Evolutionary conservation across 2,113 vertebrate genomes (phyloP).

Genomic region (Xyrauchen texanus): DNA sequence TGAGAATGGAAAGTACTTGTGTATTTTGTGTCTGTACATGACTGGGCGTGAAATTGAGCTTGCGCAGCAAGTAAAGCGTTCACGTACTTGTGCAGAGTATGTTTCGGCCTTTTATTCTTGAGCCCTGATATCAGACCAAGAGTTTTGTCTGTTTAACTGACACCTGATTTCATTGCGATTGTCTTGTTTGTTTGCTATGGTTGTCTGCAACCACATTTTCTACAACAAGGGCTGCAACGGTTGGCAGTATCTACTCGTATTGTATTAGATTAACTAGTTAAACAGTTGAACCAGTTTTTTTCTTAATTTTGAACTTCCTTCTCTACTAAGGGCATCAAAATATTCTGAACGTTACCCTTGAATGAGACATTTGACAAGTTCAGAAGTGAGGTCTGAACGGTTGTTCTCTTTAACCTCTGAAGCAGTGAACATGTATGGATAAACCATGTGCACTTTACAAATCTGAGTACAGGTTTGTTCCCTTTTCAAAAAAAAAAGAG

Average conservation of each 20-base stretch:
- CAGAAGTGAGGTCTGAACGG: no score
- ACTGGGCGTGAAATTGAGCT: no score
- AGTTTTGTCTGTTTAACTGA: slow-evolving; percentile 17
- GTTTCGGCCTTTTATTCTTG: no score
- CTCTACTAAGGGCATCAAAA: neutral
- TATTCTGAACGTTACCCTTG: neutral
- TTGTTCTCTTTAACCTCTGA: slow-evolving; percentile 28
- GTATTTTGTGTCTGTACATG: no score
- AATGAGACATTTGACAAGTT: no score
- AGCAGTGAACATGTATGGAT: slow-evolving; percentile 16
- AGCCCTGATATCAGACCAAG: neutral
- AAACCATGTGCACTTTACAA: slow-evolving; percentile 54
- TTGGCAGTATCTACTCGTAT: neutral
- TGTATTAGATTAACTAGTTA: neutral
- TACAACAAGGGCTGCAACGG: slow-evolving; percentile 42
- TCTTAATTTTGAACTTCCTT: neutral
- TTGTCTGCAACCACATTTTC: no score
- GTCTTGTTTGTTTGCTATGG: no score
- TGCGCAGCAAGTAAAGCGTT: no score
- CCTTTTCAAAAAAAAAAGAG: slow-evolving; percentile 27
- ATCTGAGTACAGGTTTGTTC: slow-evolving; percentile 38
- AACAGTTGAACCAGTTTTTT: no score
- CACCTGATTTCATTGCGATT: neutral
- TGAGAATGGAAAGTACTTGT: no score
- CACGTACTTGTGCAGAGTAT: no score